These are phyloP conservation scores for Oryzias sinensis DNA, from an alignment of 2,797 vertebrate species.

Conservation along the genomic window DNA sequence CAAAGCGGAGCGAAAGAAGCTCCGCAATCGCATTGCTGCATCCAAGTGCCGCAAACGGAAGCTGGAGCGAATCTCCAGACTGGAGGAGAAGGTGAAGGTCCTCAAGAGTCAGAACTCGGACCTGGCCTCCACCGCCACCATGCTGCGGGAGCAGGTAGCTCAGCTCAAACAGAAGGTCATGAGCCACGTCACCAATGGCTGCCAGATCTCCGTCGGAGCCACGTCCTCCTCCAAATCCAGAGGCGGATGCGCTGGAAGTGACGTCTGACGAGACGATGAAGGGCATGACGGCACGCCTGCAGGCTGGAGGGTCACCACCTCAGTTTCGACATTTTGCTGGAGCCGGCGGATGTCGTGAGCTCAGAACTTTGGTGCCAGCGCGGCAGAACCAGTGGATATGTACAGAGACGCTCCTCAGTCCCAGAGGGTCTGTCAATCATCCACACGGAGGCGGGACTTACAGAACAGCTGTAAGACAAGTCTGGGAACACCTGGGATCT, in stretches of 20 bases:
- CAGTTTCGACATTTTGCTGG: too few relatives aligned
- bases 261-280: constrained; percentile 9
- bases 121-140: constrained; percentile 84
- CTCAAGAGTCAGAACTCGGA: constrained; percentile 88
- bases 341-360: too few relatives aligned
- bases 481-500: too few relatives aligned
- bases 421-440: too few relatives aligned
- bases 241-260: constrained; percentile 51
- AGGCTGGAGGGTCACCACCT: too few relatives aligned
- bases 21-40: constrained; percentile 87
- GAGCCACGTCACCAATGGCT: constrained; percentile 86
- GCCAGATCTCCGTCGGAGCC: constrained; percentile 78
- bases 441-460: too few relatives aligned
- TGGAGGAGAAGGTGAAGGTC: constrained; percentile 89
- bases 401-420: too few relatives aligned
- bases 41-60: constrained; percentile 90
- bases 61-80: constrained; percentile 85
- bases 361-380: too few relatives aligned
- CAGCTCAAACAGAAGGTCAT: constrained; percentile 89
- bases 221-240: constrained; percentile 51
- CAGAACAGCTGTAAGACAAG: too few relatives aligned
- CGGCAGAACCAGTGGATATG: too few relatives aligned
- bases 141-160: constrained; percentile 84
- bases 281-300: too few relatives aligned
- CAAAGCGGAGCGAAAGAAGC: constrained; percentile 87